Evolutionary conservation across 2,888 invertebrate genomes (phyloP).

Genomic region (Dromius quadrimaculatus): DNA sequence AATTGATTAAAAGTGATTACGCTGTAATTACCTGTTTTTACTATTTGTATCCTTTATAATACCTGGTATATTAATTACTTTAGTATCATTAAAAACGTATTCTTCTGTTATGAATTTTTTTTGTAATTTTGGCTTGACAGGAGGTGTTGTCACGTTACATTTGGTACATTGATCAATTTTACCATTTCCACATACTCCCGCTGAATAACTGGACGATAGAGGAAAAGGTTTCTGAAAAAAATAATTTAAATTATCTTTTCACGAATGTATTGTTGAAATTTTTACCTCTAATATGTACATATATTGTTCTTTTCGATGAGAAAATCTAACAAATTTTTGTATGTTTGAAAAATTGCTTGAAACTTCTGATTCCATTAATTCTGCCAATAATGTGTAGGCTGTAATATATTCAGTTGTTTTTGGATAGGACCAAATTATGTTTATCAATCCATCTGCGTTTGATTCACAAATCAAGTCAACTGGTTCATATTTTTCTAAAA

Average conservation of each 20-base stretch:
- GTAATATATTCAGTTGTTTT: neutral
- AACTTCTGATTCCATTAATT: neutral
- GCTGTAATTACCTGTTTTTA: neutral
- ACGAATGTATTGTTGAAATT: too few species aligned
- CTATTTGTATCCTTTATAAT: neutral
- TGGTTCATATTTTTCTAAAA: neutral
- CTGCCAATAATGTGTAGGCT: neutral
- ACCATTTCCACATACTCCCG: constrained; percentile 3
- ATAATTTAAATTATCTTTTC: neutral
- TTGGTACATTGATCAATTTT: constrained; percentile 2
- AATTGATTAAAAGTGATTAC: neutral
- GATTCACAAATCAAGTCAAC: neutral
- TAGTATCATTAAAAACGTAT: neutral
- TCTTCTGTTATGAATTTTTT: neutral
- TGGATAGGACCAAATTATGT: neutral
- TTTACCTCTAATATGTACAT: neutral
- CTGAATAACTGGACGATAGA: neutral
- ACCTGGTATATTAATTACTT: neutral
- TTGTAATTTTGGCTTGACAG: neutral
- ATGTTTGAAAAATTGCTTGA: neutral
- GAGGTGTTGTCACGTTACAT: neutral
- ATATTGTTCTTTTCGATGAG: neutral
- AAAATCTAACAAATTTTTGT: neutral
- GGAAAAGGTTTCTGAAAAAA: neutral
- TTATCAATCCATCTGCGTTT: neutral